Conservation (phyloP, 1,140 invertebrate genomes). For the Papilio aristodemus region DNA sequence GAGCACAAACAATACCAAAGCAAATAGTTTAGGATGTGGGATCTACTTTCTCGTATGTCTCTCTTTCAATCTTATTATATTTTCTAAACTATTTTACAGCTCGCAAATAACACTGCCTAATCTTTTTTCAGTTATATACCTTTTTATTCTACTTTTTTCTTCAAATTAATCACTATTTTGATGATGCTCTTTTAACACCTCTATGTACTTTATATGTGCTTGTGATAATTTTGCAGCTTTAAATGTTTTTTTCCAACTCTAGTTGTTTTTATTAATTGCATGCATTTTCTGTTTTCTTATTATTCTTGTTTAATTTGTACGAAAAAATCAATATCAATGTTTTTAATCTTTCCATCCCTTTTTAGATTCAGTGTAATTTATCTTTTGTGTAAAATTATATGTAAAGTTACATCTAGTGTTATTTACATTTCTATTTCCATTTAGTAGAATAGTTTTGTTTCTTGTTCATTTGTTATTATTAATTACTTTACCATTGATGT, state of each 20-base stretch:
- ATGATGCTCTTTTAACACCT: constrained; percentile 29
- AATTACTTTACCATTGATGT: constrained; percentile 20
- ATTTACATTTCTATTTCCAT: background rate
- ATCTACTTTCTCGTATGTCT: constrained; percentile 52
- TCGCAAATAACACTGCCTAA: constrained; percentile 79
- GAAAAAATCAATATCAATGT: background rate
- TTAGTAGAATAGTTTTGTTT: constrained; percentile 23
- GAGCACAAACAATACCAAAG: constrained; percentile 59
- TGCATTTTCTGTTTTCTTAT: constrained; percentile 30
- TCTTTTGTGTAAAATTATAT: background rate
- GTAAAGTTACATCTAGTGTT: background rate
- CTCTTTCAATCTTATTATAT: constrained; percentile 37
- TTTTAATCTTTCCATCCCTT: background rate
- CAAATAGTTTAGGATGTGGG: constrained; percentile 51
- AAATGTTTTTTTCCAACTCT: constrained; percentile 24
- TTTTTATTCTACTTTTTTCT: constrained; percentile 67
- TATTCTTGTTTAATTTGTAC: constrained; percentile 28
- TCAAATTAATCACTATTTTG: constrained; percentile 50
- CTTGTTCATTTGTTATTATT: constrained; percentile 8
- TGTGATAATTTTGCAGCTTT: constrained; percentile 35
- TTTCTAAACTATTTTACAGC: constrained; percentile 56
- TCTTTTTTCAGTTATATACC: constrained; percentile 71
- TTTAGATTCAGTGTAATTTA: constrained; percentile 1
- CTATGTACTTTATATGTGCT: constrained; percentile 26
- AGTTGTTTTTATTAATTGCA: constrained; percentile 22